Evolutionary conservation across 2,797 vertebrate genomes (phyloP), one percentile per base, ranked within the genome.

Genomic region (Cichlasoma orientale): DNA sequence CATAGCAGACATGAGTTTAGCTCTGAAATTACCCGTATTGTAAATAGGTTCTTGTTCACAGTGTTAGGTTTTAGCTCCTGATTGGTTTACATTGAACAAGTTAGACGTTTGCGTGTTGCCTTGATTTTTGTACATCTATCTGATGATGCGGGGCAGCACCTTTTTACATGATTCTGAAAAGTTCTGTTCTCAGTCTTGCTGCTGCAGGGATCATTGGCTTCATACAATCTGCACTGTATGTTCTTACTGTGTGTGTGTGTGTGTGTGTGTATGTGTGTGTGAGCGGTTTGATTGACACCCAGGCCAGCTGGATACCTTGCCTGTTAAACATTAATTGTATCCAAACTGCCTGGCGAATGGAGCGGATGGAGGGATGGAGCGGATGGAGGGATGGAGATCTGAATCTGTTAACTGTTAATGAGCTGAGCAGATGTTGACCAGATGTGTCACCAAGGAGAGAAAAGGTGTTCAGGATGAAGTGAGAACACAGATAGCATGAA

Each of bases 361-460:
- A 16, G 7, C 44, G 12, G 13, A 56, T 72, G 56, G 75, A 52
- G 36, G 41, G 58, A 68, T 27, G 31, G 81, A 84, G 80, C n/a
- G n/a, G n/a, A 56, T 72, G 56, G 75, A 52, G 41, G 41, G 61
- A 68, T 27, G 31, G 81, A 84, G 80, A 59, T 84, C 79, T 84
- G 73, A 75, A 80, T 92, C 73, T 87, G 78, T 61, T 72, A 66
- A 83, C 84, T 56, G 33, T 85, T 87, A 94, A 94, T 80, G 92
- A 93, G 80, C 73, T 72, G 14, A 93, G 84, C 87, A 88, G 90
- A 90, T 86, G 82, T 91, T 86, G 75, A 70, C 85, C 93, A 95
- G 94, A 92, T 92, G 70, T 89, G 84, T 78, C 25, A 56, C 86
- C 77, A 10, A 44, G 52, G 61, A 58, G 53, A 21, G 56, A 25